Percentiles rank a stretch among this genome's conserved stretches.
Conservation (phyloP, 2,113 vertebrate species). For the Sakesphorus luctuosus region DNA sequence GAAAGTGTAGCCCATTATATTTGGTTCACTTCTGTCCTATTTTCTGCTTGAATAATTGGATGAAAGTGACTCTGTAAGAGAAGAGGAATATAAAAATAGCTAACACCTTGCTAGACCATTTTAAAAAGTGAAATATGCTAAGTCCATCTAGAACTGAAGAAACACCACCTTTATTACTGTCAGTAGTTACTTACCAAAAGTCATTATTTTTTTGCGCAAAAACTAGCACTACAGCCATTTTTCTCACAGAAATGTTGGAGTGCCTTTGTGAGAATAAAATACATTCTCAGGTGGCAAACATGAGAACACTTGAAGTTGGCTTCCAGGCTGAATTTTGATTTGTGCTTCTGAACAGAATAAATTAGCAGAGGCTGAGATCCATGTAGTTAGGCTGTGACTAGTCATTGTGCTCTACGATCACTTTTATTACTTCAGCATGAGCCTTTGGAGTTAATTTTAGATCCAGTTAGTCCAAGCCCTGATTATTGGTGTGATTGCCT, state of each 20-base stretch:
- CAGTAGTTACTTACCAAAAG: neutral
- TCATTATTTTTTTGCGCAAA: neutral
- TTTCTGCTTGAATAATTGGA: neutral
- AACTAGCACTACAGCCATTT: neutral
- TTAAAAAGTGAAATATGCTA: neutral
- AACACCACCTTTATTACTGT: neutral
- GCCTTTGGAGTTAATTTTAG: neutral
- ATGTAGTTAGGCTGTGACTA: neutral
- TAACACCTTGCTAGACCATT: neutral
- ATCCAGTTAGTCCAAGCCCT: neutral
- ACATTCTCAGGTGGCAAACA: neutral
- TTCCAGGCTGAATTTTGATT: conserved; percentile 19
- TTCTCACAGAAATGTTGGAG: neutral
- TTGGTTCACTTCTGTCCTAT: neutral
- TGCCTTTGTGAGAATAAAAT: neutral
- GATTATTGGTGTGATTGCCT: neutral
- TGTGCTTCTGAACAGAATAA: neutral
- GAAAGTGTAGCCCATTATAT: neutral
- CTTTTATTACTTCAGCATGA: neutral
- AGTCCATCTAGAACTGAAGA: neutral
- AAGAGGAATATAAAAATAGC: neutral
- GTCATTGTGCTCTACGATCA: neutral
- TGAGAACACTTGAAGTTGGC: neutral
- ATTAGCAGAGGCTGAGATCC: neutral
- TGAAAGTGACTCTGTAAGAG: neutral